Conservation (phyloP, 2,797 vertebrate species). For the Chaenodraco wilsoni region DNA sequence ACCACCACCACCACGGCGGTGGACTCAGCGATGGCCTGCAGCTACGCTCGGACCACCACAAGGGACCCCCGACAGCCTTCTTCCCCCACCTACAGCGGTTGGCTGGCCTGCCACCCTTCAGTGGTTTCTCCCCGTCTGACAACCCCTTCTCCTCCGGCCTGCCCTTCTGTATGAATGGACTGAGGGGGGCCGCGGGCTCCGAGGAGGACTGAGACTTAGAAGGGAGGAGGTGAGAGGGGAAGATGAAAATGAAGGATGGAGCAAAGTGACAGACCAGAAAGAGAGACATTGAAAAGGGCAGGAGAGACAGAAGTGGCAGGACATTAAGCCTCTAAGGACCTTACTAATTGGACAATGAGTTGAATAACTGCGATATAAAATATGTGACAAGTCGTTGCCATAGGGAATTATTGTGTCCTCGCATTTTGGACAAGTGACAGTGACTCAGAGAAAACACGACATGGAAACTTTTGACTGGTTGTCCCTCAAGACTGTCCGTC, state of each 20-base stretch:
- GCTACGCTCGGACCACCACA: slow-evolving; percentile 82
- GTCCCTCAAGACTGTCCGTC: slow-evolving; percentile 65
- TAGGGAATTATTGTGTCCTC: slow-evolving; percentile 56
- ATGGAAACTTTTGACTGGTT: slow-evolving; percentile 66
- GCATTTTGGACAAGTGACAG: slow-evolving; percentile 69
- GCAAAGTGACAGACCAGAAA: slow-evolving; percentile 59
- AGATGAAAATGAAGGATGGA: slow-evolving; percentile 50
- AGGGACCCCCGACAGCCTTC: slow-evolving; percentile 83
- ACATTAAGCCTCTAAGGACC: slow-evolving; percentile 74
- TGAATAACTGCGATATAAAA: slow-evolving; percentile 70
- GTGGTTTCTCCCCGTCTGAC: slow-evolving; percentile 86
- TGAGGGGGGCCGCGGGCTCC: slow-evolving; percentile 83
- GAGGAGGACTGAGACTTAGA: slow-evolving; percentile 81
- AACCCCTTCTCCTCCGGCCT: slow-evolving; percentile 86
- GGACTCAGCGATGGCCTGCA: slow-evolving; percentile 79
- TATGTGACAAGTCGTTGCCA: slow-evolving; percentile 68
- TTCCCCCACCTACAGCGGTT: slow-evolving; percentile 92
- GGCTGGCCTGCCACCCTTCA: slow-evolving; percentile 86
- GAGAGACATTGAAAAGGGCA: slow-evolving; percentile 72
- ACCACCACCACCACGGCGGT: slow-evolving; percentile 70
- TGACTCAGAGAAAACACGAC: slow-evolving; percentile 62
- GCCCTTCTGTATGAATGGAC: slow-evolving; percentile 88
- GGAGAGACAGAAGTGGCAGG: slow-evolving; percentile 66
- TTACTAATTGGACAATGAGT: slow-evolving; percentile 79
- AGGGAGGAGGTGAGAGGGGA: slow-evolving; percentile 36